Percentiles rank a stretch among this genome's conserved stretches.
Conservation (phyloP, 2,797 vertebrate genomes). For the Otolemur crassicaudatus region DNA sequence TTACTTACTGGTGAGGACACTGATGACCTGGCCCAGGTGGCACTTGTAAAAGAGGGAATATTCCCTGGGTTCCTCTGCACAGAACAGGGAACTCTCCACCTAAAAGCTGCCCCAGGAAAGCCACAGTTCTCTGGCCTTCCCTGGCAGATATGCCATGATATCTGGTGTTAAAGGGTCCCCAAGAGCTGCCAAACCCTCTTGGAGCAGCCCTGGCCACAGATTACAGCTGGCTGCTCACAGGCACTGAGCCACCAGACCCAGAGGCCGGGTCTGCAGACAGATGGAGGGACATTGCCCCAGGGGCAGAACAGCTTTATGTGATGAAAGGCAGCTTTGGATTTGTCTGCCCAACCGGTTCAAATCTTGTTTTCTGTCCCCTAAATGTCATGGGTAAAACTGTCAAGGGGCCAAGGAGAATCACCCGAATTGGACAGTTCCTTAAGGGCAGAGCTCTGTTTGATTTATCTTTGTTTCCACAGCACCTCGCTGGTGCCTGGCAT, state of each 20-base stretch:
- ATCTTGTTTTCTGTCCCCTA: constrained; percentile 36
- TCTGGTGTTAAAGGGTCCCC: not conserved
- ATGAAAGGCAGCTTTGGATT: not conserved
- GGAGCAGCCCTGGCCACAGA: not conserved
- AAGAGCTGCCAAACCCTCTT: not conserved
- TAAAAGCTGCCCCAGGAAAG: not conserved
- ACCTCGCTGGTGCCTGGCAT: not conserved
- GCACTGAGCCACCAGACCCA: not conserved
- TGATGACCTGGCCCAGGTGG: not conserved
- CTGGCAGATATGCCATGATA: not conserved
- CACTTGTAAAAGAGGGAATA: not conserved
- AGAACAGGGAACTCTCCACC: not conserved
- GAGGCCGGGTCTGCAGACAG: not conserved
- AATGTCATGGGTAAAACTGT: not conserved
- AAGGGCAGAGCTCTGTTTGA: not conserved
- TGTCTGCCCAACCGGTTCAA: constrained; percentile 2
- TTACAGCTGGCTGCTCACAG: not conserved
- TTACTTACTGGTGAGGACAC: not conserved
- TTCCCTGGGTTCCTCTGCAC: not conserved
- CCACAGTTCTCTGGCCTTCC: not conserved
- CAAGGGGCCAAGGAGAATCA: not conserved
- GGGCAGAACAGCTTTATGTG: not conserved
- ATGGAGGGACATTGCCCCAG: fast-evolving
- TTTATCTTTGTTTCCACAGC: not conserved
- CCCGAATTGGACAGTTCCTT: not conserved